Evolutionary conservation across 2,888 invertebrate species (phyloP).

Genomic region (Ceratothoa steindachneri): DNA sequence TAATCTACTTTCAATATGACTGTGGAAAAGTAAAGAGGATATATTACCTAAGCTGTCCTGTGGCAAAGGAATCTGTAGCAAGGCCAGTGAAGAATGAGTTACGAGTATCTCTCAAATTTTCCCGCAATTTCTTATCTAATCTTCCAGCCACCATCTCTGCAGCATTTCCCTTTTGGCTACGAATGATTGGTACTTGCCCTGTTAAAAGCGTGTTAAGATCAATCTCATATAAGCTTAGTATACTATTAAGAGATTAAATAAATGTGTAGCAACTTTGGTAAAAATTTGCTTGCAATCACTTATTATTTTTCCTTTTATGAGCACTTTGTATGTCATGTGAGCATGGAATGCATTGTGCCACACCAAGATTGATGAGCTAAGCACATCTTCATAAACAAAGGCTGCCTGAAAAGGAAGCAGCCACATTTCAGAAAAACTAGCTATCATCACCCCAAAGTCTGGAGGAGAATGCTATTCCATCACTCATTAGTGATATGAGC

Average conservation of each 20-base stretch:
- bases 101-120: conserved; percentile 92
- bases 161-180: conserved; percentile 90
- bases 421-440: too few species aligned
- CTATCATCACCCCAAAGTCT: too few species aligned
- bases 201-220: too few species aligned
- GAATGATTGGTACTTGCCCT: conserved; percentile 82
- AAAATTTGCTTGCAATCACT: not conserved
- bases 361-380: too few species aligned
- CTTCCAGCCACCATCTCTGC: conserved; percentile 98
- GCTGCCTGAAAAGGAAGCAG: too few species aligned
- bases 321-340: too few species aligned
- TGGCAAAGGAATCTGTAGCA: conserved; percentile 62
- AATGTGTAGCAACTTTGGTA: not conserved
- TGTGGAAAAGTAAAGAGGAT: not conserved
- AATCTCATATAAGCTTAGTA: not conserved
- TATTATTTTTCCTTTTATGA: too few species aligned
- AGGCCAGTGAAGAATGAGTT: conserved; percentile 85
- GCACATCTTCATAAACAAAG: too few species aligned
- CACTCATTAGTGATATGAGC: too few species aligned
- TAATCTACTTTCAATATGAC: not conserved
- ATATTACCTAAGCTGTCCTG: conserved; percentile 59
- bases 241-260: conserved; percentile 7
- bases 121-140: conserved; percentile 91
- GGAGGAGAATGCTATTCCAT: too few species aligned
- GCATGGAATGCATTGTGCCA: too few species aligned